Evolutionary conservation across 1,140 invertebrate species (phyloP).

Genomic region (Phthorimaea operculella): DNA sequence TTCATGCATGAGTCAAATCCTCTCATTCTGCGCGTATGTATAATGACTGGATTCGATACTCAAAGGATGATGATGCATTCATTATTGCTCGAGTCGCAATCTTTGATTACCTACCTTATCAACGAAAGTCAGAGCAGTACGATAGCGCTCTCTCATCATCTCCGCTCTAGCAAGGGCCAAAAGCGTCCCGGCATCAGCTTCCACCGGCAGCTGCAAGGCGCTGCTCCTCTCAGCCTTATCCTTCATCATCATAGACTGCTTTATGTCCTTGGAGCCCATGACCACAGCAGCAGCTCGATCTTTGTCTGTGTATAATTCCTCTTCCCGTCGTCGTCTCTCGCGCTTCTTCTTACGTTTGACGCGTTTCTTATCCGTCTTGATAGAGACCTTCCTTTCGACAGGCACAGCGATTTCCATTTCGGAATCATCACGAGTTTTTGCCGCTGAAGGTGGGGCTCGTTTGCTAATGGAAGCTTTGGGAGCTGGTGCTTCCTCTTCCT

Average conservation of each 20-base stretch:
- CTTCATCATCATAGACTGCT: conserved; percentile 84
- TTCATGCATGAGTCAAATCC: no score
- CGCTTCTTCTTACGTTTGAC: conserved; percentile 60
- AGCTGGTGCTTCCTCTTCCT: conserved; percentile 50
- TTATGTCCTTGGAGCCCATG: conserved; percentile 85
- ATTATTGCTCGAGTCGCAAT: no score
- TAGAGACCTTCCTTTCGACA: conserved; percentile 38
- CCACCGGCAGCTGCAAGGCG: conserved; percentile 79
- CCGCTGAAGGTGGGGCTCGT: conserved; percentile 41
- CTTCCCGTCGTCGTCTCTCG: conserved; percentile 71
- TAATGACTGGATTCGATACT: no score
- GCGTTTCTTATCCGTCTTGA: conserved; percentile 49
- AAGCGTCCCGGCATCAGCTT: conserved; percentile 80
- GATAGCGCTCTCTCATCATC: conserved; percentile 75
- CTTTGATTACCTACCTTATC: conserved; percentile 73
- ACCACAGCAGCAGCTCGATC: conserved; percentile 89
- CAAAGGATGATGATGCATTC: no score
- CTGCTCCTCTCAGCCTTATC: conserved; percentile 80
- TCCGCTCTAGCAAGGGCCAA: conserved; percentile 80
- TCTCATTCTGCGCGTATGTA: no score
- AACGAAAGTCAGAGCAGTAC: conserved; percentile 78
- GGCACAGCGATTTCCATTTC: conserved; percentile 39
- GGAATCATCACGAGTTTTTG: conserved; percentile 29
- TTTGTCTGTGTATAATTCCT: conserved; percentile 90
- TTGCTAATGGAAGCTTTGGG: conserved; percentile 63